These are phyloP conservation scores for Styela plicata DNA, from an alignment of 23 tunicate genomes.

Conservation along the genomic window DNA sequence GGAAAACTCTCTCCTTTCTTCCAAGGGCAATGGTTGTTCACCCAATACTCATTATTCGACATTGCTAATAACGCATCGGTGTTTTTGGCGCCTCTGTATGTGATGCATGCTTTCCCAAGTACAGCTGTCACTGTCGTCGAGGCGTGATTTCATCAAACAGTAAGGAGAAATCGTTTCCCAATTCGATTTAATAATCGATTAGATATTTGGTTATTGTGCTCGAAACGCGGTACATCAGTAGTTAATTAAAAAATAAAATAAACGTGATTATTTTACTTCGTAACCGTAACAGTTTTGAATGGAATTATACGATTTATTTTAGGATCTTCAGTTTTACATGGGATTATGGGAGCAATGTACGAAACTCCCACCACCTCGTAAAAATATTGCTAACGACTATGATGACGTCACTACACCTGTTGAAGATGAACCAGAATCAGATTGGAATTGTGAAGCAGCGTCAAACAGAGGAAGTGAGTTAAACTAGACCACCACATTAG, in stretches of 20 bases:
- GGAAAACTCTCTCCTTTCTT: no score
- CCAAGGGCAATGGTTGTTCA: no score
- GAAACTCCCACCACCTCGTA: conserved; percentile 14
- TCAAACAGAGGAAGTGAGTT: conserved; percentile 48
- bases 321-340: conserved; percentile 71
- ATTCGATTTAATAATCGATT: neutral
- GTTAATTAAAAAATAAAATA: no score
- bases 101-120: no score
- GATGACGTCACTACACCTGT: conserved; percentile 12
- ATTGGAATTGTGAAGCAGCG: conserved; percentile 50
- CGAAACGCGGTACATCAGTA: no score
- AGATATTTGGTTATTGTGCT: neutral
- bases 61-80: no score
- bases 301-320: no score
- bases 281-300: no score
- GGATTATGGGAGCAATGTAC: conserved; percentile 73
- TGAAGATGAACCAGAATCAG: conserved; percentile 16
- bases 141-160: neutral
- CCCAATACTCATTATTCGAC: no score
- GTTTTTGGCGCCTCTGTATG: no score
- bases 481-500: neutral
- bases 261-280: no score
- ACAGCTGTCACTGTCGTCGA: neutral
- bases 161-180: neutral
- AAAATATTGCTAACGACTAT: neutral